These are phyloP conservation scores for Drosophila nr. perissopoda DNA, from an alignment of 2,888 invertebrate genomes.

Conservation along the genomic window DNA sequence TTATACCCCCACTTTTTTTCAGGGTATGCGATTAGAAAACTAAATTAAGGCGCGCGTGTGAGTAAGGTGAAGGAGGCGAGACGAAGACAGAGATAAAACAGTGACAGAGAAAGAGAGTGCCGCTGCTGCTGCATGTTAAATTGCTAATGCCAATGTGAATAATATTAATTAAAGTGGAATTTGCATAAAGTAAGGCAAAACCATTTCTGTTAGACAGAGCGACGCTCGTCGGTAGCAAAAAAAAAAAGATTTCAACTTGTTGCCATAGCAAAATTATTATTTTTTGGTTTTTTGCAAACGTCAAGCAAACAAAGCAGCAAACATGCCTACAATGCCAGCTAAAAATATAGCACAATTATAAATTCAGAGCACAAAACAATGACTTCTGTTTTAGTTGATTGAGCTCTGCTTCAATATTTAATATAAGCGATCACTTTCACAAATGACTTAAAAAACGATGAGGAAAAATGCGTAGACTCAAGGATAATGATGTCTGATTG, in stretches of 20 bases:
- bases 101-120: slow-evolving; percentile 55
- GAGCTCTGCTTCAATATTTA: background rate
- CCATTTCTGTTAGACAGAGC: slow-evolving; percentile 77
- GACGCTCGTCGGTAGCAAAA: slow-evolving; percentile 51
- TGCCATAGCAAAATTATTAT: background rate
- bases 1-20: background rate
- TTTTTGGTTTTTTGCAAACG: background rate
- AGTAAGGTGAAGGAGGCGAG: slow-evolving; percentile 46
- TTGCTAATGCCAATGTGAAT: slow-evolving; percentile 51
- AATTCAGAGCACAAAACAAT: background rate
- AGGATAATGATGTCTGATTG: background rate
- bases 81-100: slow-evolving; percentile 15
- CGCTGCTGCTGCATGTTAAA: slow-evolving; percentile 43
- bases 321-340: background rate
- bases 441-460: background rate
- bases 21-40: slow-evolving; percentile 66
- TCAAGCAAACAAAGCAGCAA: background rate
- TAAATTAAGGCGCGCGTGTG: slow-evolving; percentile 71
- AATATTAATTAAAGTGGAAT: slow-evolving; percentile 79
- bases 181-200: slow-evolving; percentile 75
- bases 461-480: background rate
- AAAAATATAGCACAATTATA: background rate
- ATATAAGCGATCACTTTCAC: background rate
- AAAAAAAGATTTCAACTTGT: slow-evolving; percentile 1
- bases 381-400: background rate